Evolutionary conservation across 2,113 vertebrate species (phyloP), one percentile per base, ranked within the genome.

Genomic region (Stomatorhinus ivindoensis): DNA sequence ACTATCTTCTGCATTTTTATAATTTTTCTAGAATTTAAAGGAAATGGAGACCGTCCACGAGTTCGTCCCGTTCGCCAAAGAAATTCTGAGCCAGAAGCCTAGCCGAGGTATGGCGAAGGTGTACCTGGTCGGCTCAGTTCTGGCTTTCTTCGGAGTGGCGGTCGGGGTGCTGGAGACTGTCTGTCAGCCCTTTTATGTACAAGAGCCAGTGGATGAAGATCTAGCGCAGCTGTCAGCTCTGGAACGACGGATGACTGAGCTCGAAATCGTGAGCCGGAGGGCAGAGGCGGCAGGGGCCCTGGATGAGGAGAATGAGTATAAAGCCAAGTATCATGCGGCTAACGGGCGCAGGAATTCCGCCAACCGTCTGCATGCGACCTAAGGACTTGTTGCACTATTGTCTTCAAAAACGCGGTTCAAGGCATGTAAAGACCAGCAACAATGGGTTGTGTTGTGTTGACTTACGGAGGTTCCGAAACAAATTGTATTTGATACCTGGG

Each of bases 21-120:
- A 15, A 1, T 4, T 84, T 84, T n/a, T 24, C 6, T 9, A 44
- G 39, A 84, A 46, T 84, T 46, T 76, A 46, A 27, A 51, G 8
- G 91, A 53, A 0, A 99, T 98, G 98, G 96, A 97, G 47, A 94
- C 93, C 10, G 91, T 97, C 83, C 95, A 95, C 0, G 97, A 98
- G 93, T 93, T 98, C 92, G 94, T 98, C 86, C 97, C 97, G 5
- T 98, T 99, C 9, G 96, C 96, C 69, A 97, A 92, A 53, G 97
- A 98, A 90, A 94, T 98, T 94, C 91, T 98, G 87, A 92, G 93
- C 89, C 96, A 97, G 95, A 95, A 93, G 93, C 94, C 96, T 90
- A 94, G 89, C 90, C 92, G 96, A 87, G 92, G 95, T 65, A 94
- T 97, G 94, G 89, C 98, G 90, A 98, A 97, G 94, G 93, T 99